Conservation (phyloP, 2,888 invertebrate genomes). For the Nipponacmea schrenckii region DNA sequence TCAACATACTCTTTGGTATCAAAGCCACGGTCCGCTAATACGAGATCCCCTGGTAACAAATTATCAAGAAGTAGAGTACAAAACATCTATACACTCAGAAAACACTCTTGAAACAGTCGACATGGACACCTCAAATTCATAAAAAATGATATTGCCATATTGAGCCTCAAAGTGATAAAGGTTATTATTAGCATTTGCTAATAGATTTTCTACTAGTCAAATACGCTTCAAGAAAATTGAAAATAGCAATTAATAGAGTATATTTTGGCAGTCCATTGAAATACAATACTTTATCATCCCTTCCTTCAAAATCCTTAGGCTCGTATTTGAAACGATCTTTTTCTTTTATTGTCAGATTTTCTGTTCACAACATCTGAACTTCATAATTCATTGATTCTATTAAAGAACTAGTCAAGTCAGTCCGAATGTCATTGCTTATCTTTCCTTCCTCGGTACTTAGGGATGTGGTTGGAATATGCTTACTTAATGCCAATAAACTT, state of each 20-base stretch:
- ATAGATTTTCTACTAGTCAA: not conserved
- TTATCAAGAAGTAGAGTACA: slow-evolving; percentile 16
- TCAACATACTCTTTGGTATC: slow-evolving; percentile 28
- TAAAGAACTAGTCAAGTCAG: not conserved
- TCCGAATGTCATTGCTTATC: too few species aligned
- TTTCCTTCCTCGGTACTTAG: too few species aligned
- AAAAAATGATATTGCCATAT: not conserved
- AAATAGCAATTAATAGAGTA: not conserved
- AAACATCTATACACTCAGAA: slow-evolving; percentile 8
- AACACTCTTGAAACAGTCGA: slow-evolving; percentile 20
- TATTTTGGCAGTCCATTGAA: not conserved
- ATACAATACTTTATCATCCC: not conserved
- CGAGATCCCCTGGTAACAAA: slow-evolving; percentile 29
- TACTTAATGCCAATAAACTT: too few species aligned
- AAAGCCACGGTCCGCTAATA: slow-evolving; percentile 33
- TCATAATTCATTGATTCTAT: not conserved
- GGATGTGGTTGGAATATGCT: too few species aligned
- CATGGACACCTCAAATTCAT: slow-evolving; percentile 5
- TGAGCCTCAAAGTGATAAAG: not conserved
- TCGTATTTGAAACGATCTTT: not conserved
- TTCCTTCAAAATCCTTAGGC: not conserved
- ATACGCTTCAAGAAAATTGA: too few species aligned
- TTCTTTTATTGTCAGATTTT: not conserved
- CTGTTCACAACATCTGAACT: not conserved
- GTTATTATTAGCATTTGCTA: not conserved